phyloP scores from a whole-genome alignment of 2,797 vertebrate genomes.

The Anguilla obscura region DNA sequence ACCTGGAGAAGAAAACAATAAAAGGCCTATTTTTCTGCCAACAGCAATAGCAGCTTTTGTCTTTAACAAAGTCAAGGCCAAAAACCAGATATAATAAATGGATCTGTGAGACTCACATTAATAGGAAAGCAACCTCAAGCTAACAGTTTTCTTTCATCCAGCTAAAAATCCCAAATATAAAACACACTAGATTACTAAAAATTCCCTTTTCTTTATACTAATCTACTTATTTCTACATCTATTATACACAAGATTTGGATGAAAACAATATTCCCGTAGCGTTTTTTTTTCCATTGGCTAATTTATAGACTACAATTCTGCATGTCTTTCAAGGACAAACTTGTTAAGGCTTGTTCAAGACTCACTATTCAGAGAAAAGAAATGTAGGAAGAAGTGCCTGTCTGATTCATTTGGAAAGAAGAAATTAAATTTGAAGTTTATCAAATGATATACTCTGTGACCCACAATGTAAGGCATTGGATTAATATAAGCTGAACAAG shows the following conservation, averaged over 20 bases:
- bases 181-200: slow-evolving; percentile 34
- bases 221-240: slow-evolving; percentile 21
- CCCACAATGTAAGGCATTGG: slow-evolving; percentile 40
- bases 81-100: not conserved
- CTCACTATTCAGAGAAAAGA: slow-evolving; percentile 54
- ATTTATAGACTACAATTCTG: slow-evolving; percentile 46
- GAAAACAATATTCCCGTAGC: slow-evolving; percentile 53
- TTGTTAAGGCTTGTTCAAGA: slow-evolving; percentile 67
- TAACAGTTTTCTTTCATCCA: not conserved
- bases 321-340: slow-evolving; percentile 55
- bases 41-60: slow-evolving; percentile 34
- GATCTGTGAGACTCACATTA: not conserved
- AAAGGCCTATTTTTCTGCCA: not conserved
- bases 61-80: not conserved
- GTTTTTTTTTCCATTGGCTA: slow-evolving; percentile 53
- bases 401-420: slow-evolving; percentile 57
- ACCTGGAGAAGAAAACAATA: slow-evolving; percentile 67
- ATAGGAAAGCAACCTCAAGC: not conserved
- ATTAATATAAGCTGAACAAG: not conserved
- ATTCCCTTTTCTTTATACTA: slow-evolving; percentile 28
- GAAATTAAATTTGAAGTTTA: too few relatives aligned
- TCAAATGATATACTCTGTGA: slow-evolving; percentile 40
- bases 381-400: slow-evolving; percentile 53
- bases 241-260: slow-evolving; percentile 40
- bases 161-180: not conserved